Percentiles rank a stretch among this genome's conserved stretches.
phyloP scores from a whole-genome alignment of 2,888 invertebrate genomes.

The Biston stratarius region DNA sequence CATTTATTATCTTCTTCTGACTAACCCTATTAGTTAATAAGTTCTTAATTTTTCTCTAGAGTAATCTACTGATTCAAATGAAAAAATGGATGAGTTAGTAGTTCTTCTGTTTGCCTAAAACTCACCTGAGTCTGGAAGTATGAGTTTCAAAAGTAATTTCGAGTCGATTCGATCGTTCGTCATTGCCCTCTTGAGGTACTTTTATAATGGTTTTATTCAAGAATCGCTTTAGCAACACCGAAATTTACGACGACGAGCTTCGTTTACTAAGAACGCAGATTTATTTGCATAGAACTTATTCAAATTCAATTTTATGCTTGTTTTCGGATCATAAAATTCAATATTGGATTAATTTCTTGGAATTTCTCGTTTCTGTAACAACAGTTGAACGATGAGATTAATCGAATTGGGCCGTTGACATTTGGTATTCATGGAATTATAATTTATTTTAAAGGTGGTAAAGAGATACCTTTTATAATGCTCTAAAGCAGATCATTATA shows the following conservation, averaged over 20 bases:
- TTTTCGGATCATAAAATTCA: conserved; percentile 47
- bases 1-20: too few species aligned
- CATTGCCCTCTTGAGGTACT: conserved; percentile 41
- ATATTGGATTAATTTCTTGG: conserved; percentile 38
- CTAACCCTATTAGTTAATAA: too few species aligned
- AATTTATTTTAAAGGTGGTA: conserved; percentile 17
- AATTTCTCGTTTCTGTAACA: conserved; percentile 20
- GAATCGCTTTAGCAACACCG: conserved; percentile 52
- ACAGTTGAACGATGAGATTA: conserved; percentile 22
- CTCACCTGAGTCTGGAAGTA: too few species aligned
- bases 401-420: conserved; percentile 14
- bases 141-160: conserved; percentile 41
- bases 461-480: neutral
- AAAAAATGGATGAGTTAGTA: too few species aligned
- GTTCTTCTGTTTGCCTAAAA: too few species aligned
- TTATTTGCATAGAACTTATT: conserved; percentile 49
- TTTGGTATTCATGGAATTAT: conserved; percentile 21
- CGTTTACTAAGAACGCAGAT: conserved; percentile 48
- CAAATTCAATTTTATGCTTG: conserved; percentile 45
- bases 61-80: too few species aligned
- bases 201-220: conserved; percentile 62
- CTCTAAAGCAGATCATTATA: neutral
- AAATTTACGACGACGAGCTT: conserved; percentile 60
- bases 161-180: conserved; percentile 29
- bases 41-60: too few species aligned